Conservation (phyloP, 2,888 invertebrate species). For the Ecdyonurus torrentis region DNA sequence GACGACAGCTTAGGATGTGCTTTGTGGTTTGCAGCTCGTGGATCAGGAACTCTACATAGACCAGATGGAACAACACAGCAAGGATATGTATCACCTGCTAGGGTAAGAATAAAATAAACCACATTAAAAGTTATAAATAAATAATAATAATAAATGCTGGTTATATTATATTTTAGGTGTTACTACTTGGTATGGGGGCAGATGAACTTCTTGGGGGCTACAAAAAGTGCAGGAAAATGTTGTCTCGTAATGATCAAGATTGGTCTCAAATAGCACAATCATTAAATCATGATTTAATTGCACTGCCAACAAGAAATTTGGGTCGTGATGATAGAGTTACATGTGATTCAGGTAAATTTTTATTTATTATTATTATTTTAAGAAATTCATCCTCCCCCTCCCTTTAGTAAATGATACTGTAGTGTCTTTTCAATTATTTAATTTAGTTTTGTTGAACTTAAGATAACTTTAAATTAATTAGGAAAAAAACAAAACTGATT, state of each 20-base stretch:
- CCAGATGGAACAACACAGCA: conserved; percentile 15
- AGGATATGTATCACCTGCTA: conserved; percentile 37
- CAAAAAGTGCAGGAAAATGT: conserved; percentile 64
- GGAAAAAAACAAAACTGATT: too few species aligned
- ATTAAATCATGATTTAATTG: conserved; percentile 1
- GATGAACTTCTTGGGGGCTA: conserved; percentile 97
- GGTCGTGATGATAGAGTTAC: conserved; percentile 90
- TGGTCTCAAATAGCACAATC: conserved; percentile 32
- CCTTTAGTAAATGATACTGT: too few species aligned
- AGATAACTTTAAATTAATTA: too few species aligned
- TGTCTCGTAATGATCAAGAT: conserved; percentile 30
- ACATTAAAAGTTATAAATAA: conserved; percentile 3
- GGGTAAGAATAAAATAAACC: conserved; percentile 31
- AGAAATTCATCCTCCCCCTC: too few species aligned
- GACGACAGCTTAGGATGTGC: conserved; percentile 95
- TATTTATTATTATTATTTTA: too few species aligned
- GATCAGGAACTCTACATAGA: conserved; percentile 30
- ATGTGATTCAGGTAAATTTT: conserved; percentile 53
- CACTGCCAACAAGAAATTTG: conserved; percentile 73
- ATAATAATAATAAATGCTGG: conserved; percentile 1
- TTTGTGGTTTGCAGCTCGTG: conserved; percentile 90
- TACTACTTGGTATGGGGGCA: conserved; percentile 85
- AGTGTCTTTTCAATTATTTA: too few species aligned
- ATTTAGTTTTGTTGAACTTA: too few species aligned
- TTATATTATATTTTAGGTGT: conserved; percentile 35